Conservation (phyloP, 1,140 invertebrate genomes). For the Diprion similis region DNA sequence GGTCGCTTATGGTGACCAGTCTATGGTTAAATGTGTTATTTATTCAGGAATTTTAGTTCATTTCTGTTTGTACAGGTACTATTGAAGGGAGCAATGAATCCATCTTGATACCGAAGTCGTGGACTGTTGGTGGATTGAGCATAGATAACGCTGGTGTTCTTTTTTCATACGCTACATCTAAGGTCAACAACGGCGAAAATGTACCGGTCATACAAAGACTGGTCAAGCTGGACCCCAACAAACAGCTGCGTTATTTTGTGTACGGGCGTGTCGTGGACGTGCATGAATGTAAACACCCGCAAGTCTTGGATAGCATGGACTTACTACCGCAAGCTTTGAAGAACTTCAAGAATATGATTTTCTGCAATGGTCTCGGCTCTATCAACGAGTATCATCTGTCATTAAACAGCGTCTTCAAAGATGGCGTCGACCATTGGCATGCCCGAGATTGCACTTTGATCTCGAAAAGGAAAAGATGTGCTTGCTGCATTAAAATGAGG, state of each 20-base stretch:
- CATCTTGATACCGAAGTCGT: not conserved
- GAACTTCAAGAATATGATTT: not conserved
- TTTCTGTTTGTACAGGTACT: too few relatives aligned
- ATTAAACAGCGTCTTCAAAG: not conserved
- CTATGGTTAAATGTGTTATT: too few relatives aligned
- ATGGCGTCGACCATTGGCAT: not conserved
- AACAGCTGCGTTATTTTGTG: not conserved
- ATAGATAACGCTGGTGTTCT: not conserved
- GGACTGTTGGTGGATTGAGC: not conserved
- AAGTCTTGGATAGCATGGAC: not conserved
- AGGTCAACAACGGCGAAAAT: not conserved
- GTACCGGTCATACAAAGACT: not conserved
- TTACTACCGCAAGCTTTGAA: not conserved
- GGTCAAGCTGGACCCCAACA: not conserved
- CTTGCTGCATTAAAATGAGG: slow-evolving; percentile 8
- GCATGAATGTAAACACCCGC: not conserved
- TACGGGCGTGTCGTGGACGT: not conserved
- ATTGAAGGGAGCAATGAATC: too few relatives aligned
- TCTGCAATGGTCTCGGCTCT: not conserved
- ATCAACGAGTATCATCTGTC: not conserved
- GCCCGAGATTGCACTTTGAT: not conserved
- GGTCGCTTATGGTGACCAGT: too few relatives aligned
- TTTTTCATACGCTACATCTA: not conserved
- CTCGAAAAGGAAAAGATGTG: slow-evolving; percentile 11
- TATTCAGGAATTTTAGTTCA: too few relatives aligned